Evolutionary conservation across 2,113 vertebrate genomes (phyloP).

Genomic region (Paramormyrops kingsleyae): DNA sequence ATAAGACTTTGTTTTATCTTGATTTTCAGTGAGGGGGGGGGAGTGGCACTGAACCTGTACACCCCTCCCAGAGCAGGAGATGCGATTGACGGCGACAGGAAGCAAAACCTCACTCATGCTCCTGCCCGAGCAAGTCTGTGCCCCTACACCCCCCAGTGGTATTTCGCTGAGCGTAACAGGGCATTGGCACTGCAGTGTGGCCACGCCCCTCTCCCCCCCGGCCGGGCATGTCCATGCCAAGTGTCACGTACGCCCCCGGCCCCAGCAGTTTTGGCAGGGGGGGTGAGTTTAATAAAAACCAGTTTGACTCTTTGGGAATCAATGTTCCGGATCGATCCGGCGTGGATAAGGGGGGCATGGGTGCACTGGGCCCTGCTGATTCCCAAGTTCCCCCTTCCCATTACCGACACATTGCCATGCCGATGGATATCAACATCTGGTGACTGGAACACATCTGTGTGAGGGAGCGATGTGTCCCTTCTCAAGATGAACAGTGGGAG

Average conservation of each 20-base stretch:
- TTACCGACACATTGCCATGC: not conserved
- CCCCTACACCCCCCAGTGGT: not conserved
- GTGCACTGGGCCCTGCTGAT: not conserved
- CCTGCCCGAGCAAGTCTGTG: not conserved
- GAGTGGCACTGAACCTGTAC: not conserved
- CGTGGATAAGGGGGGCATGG: conserved; percentile 23
- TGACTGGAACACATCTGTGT: not conserved
- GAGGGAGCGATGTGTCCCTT: not conserved
- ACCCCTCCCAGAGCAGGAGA: not conserved
- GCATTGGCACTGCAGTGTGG: not conserved
- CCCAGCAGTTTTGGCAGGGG: not conserved
- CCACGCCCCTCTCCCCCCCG: not conserved
- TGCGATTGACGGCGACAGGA: not conserved
- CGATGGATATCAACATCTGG: not conserved
- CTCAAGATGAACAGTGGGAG: not conserved
- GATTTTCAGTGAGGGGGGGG: not conserved
- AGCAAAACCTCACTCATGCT: not conserved
- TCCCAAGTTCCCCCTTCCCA: not conserved
- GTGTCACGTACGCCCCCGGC: conserved; percentile 2
- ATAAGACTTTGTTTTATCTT: not conserved
- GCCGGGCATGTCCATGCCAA: not conserved
- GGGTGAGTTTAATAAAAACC: conserved; percentile 50
- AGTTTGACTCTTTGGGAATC: conserved; percentile 51
- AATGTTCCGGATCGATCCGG: conserved; percentile 49
- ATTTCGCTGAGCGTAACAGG: not conserved